These are phyloP conservation scores for Keiferia lycopersicella DNA, from an alignment of 2,888 invertebrate species.

Conservation along the genomic window DNA sequence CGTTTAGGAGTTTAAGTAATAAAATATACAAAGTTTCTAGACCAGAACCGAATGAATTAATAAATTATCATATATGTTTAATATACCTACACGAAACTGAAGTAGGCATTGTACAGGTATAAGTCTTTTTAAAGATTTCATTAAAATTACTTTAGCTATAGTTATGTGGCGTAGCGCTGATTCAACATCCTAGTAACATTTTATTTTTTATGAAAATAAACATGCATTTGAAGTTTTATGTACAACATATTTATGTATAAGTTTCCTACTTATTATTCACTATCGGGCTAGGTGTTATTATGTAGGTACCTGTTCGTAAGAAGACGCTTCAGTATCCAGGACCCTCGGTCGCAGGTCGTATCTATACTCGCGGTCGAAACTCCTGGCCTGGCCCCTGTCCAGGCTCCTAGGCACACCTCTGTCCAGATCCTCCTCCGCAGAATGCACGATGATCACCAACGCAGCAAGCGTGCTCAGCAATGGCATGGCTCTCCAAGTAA, in stretches of 20 bases:
- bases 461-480: slow-evolving; percentile 75
- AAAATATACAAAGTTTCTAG: slow-evolving; percentile 5
- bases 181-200: too few relatives aligned
- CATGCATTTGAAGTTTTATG: too few relatives aligned
- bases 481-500: slow-evolving; percentile 66
- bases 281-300: not conserved
- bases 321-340: slow-evolving; percentile 52
- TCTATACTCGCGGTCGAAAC: slow-evolving; percentile 44
- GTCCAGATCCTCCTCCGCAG: slow-evolving; percentile 60
- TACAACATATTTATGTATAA: too few relatives aligned
- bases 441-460: slow-evolving; percentile 72
- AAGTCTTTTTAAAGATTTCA: not conserved
- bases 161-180: too few relatives aligned
- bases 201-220: too few relatives aligned
- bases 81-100: not conserved
- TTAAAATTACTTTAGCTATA: too few relatives aligned
- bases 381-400: not conserved
- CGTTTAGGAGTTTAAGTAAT: too few relatives aligned
- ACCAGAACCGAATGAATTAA: not conserved
- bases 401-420: slow-evolving; percentile 44
- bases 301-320: slow-evolving; percentile 66
- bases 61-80: not conserved
- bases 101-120: not conserved
- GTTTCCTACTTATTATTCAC: not conserved
- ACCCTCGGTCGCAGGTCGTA: slow-evolving; percentile 57